Base-by-base conservation (phyloP, 2,113 vertebrate species). In the Acrocephalus arundinaceus region DNA sequence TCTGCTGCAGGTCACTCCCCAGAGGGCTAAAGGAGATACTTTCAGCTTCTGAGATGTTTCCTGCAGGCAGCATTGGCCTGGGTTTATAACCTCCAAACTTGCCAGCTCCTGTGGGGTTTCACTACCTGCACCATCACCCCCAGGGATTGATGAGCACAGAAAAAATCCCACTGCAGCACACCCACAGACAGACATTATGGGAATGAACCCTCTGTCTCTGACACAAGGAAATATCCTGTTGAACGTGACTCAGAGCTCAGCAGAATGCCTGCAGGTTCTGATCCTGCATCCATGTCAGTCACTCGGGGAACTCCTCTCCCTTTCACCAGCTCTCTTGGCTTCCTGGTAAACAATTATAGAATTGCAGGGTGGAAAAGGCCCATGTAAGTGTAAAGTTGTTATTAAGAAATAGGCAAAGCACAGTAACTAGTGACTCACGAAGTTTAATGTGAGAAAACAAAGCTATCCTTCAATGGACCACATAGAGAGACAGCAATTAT, bases 401-500 rank as follows among this genome's bases (percentile, higher is more conserved):
- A 70, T 91, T 94, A 93, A 93, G 95, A 94, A 95, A 85, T 23
- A 87, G 41, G 67, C 54, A 83, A 85, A 89, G 71, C 85, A 79
- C 58, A 87, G 63, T 62, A 85, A 82, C 66, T 45, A 49, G 62
- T 79, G 87, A 95, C 41, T 96, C 85, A 94, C 77, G 13, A 78
- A 76, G 41, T 85, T 82, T 87, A 91, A 85, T 73, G 31, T 35
- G 62, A 90, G 85, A 65, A 94, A 95, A 87, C 89, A 96, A 96
- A 97, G 80, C 91, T 89, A 14, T 92, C 70, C 46, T 94, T 94
- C 94, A 93, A 72, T 83, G 76, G 89, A 85, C 93, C 93, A 72
- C 89, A 81, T 57, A 57, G 80, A 77, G 89, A 84, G 43, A 86
- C 39, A 59, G 79, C 48, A 71, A 76, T 81, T 77, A 73, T 16